A percentile compares a stretch with the other conserved stretches of the same genome.
Conservation (phyloP, 1,140 invertebrate genomes). For the Drosophila seguyi region DNA sequence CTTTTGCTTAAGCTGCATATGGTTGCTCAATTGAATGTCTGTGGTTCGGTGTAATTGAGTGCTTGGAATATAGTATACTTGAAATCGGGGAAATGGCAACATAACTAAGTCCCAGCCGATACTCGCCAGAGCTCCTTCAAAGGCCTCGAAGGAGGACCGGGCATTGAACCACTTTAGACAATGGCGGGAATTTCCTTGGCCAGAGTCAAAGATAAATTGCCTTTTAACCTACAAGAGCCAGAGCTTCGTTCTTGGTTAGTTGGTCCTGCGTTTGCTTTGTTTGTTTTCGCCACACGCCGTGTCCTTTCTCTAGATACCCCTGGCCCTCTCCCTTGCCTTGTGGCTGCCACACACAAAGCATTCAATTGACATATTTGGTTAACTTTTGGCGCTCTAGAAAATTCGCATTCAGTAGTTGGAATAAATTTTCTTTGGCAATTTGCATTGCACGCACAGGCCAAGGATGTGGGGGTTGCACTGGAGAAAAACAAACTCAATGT, state of each 20-base stretch:
- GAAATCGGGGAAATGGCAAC: slow-evolving; percentile 58
- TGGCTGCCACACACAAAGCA: slow-evolving; percentile 40
- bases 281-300: slow-evolving; percentile 59
- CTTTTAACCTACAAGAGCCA: slow-evolving; percentile 81
- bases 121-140: background rate
- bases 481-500: background rate
- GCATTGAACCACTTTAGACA: slow-evolving; percentile 74
- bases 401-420: slow-evolving; percentile 70
- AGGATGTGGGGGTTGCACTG: slow-evolving; percentile 28
- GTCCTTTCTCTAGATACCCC: slow-evolving; percentile 7
- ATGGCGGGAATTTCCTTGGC: slow-evolving; percentile 74
- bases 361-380: slow-evolving; percentile 81
- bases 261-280: slow-evolving; percentile 63
- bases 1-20: slow-evolving; percentile 53
- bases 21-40: slow-evolving; percentile 72
- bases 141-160: slow-evolving; percentile 6
- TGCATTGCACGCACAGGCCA: slow-evolving; percentile 64
- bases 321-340: too few relatives aligned
- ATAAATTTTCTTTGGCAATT: slow-evolving; percentile 80
- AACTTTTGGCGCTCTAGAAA: slow-evolving; percentile 70
- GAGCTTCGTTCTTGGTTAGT: slow-evolving; percentile 61
- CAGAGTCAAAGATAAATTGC: slow-evolving; percentile 82
- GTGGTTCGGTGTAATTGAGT: slow-evolving; percentile 72
- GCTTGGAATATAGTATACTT: slow-evolving; percentile 64
- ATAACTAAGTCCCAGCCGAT: slow-evolving; percentile 23